These are phyloP conservation scores for Tetramorium parvispinum DNA, from an alignment of 1,140 invertebrate genomes.

Conservation along the genomic window DNA sequence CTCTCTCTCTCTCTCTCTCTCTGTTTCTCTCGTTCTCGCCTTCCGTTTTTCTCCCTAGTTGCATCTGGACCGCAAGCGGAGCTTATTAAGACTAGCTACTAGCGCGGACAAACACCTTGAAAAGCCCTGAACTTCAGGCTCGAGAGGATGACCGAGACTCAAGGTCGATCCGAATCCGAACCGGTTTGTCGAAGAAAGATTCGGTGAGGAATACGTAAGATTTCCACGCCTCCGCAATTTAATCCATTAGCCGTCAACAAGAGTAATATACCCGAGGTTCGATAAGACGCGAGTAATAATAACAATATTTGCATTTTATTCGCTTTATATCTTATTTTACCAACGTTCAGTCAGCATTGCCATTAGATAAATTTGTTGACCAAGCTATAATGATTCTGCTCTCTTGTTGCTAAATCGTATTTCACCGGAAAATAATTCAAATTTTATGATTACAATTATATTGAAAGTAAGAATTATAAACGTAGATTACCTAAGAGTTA, in stretches of 20 bases:
- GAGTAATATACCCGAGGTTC: background rate
- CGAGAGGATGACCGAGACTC: constrained; percentile 66
- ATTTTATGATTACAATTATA: background rate
- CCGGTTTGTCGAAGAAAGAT: constrained; percentile 72
- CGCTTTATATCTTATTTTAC: background rate
- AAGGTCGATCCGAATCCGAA: constrained; percentile 72
- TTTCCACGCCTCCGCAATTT: constrained; percentile 61
- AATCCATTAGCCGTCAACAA: constrained; percentile 23
- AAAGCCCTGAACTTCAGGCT: constrained; percentile 74
- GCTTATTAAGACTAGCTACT: constrained; percentile 67
- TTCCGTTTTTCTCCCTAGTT: constrained; percentile 10
- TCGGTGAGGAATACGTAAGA: constrained; percentile 70
- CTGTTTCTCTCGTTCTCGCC: background rate
- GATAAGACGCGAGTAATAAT: background rate
- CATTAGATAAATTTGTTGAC: background rate
- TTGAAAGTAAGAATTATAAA: background rate
- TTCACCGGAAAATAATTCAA: background rate
- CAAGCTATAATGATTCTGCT: background rate
- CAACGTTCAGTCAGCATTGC: background rate
- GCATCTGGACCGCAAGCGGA: constrained; percentile 33
- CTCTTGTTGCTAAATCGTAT: background rate
- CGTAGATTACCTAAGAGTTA: background rate
- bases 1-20: background rate
- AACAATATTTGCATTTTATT: constrained; percentile 4
- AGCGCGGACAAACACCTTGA: constrained; percentile 55